Base-by-base conservation (phyloP, 2,113 vertebrate species). In the Eolophus roseicapilla region DNA sequence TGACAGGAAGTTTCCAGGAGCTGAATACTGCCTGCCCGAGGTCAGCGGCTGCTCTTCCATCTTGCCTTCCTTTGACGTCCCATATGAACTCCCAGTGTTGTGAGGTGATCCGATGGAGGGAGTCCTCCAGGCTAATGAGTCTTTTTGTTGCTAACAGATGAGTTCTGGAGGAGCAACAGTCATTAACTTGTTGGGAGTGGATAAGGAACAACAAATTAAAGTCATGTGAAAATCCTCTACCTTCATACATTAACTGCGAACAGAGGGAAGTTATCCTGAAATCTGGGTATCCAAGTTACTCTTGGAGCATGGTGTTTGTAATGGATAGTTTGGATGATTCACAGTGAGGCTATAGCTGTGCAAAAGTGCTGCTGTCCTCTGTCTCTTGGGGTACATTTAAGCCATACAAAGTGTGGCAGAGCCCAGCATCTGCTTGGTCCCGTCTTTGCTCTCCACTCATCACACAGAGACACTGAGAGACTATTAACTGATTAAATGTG, bases 1-100 rank as follows among this genome's bases (percentile, higher is more conserved):
- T 96, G 94, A 83, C 55, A 75, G 76, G 46, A 89, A 86, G 79
- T 80, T 95, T 96, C 92, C 95, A 93, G 88, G 75, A 94, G 79
- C 88, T 85, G 92, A 94, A 87, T 90, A 4, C 57, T 85, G 93
- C 70, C 57, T 90, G 86, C 69, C 86, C 9, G 1, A 55, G 83
- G 88, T 95, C 92, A 93, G 73, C 31, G 2, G 75, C 65, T 63
- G 31, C 62, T 70, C 55, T 96, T 95, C 62, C 60, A 28, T 76
- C 65, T 73, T 90, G 44, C 23, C 70, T 80, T 43, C 33, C 74
- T 69, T 44, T 88, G 70, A 50, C 13, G 3, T 55, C 41, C 7
- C 11, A 7, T 6, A 4, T 0, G 14, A 85, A 37, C 49, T 77
- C 64, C 50, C 33, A 35, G 86, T 21, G 2, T 11, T 13, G 4